Evolutionary conservation across 1,140 invertebrate genomes (phyloP).

Genomic region (Drosophila varians): DNA sequence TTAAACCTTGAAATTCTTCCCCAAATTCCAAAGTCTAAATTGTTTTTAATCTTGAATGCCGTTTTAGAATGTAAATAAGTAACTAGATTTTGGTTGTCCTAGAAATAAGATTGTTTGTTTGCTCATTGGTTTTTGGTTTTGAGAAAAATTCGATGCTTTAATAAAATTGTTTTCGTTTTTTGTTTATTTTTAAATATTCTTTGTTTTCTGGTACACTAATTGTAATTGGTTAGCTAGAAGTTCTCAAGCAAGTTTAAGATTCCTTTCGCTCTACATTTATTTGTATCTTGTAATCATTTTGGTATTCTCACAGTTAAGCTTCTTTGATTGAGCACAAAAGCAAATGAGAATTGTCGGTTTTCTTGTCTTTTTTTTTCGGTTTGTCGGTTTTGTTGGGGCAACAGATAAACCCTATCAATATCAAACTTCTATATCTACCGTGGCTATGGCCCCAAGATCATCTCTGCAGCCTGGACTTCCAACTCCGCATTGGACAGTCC

Average conservation of each 20-base stretch:
- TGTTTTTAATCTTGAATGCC: conserved; percentile 42
- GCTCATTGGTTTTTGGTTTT: conserved; percentile 46
- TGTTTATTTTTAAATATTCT: conserved; percentile 15
- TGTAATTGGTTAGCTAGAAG: conserved; percentile 45
- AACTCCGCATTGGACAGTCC: conserved; percentile 54
- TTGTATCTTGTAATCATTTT: conserved; percentile 63
- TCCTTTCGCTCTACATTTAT: conserved; percentile 42
- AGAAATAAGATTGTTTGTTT: conserved; percentile 79
- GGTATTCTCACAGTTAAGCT: conserved; percentile 82
- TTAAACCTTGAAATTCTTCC: conserved; percentile 82
- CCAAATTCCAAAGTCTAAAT: conserved; percentile 80
- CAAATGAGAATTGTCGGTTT: conserved; percentile 68
- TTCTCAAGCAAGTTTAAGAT: conserved; percentile 43
- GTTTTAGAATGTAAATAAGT: conserved; percentile 49
- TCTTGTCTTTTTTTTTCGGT: conserved; percentile 5
- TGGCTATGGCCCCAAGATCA: conserved; percentile 34
- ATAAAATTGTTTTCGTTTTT: conserved; percentile 63
- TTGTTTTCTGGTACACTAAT: conserved; percentile 28
- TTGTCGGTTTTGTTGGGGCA: conserved; percentile 38
- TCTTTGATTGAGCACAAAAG: conserved; percentile 83
- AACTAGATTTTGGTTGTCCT: conserved; percentile 53
- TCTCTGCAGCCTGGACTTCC: background rate
- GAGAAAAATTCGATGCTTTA: conserved; percentile 79
- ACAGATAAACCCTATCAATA: conserved; percentile 55
- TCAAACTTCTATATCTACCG: conserved; percentile 39